A percentile compares a stretch with the other conserved stretches of the same genome.
These are phyloP conservation scores for Julus scandinavius DNA, from an alignment of 2,888 invertebrate genomes.

Conservation along the genomic window DNA sequence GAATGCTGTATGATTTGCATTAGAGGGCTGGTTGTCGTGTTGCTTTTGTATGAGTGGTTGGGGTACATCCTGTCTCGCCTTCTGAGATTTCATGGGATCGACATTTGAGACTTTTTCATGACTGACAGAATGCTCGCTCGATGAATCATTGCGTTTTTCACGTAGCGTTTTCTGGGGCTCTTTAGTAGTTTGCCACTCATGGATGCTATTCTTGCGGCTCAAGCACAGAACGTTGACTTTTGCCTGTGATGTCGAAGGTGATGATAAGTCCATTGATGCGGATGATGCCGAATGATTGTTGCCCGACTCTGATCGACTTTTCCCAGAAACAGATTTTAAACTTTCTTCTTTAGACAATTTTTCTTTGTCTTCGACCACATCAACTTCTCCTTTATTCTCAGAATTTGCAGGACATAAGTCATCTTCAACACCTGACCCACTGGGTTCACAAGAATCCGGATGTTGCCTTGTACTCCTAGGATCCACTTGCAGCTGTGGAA, in stretches of 20 bases:
- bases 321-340: neutral
- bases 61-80: neutral
- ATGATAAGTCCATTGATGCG: neutral
- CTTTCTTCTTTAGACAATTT: neutral
- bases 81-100: neutral
- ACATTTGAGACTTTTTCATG: neutral
- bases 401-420: neutral
- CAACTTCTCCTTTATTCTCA: neutral
- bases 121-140: neutral
- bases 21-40: neutral
- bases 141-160: neutral
- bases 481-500: neutral
- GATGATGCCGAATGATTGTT: neutral
- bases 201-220: constrained; percentile 15
- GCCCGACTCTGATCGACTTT: neutral
- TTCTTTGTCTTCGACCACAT: neutral
- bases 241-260: neutral
- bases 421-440: neutral
- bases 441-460: neutral
- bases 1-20: constrained; percentile 34
- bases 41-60: neutral
- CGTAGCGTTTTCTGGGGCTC: neutral
- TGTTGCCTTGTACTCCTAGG: neutral
- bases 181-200: constrained; percentile 26
- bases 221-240: constrained; percentile 6